phyloP scores from a whole-genome alignment of 37 sponge, comb jelly and placozoan species.

The Axinella damicornis region DNA sequence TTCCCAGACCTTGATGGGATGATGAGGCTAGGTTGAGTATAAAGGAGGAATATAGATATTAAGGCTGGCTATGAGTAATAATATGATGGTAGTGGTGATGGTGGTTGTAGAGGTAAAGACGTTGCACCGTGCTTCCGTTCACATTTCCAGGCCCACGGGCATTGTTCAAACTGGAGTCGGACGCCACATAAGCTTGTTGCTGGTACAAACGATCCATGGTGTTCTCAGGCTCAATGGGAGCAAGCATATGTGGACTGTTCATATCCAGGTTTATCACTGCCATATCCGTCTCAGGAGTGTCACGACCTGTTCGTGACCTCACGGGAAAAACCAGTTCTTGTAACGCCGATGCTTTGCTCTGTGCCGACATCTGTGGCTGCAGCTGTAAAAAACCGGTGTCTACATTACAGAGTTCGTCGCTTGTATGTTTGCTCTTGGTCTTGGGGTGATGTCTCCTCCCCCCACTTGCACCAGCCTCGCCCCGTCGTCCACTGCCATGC shows the following conservation, averaged over 20 bases:
- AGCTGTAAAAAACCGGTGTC: neutral
- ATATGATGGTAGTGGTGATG: slow-evolving; percentile 59
- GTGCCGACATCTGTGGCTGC: neutral
- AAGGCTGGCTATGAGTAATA: slow-evolving; percentile 41
- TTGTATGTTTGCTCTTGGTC: neutral
- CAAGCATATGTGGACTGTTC: slow-evolving; percentile 28
- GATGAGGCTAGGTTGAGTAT: no score
- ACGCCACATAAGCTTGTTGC: no score
- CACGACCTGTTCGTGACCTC: slow-evolving; percentile 27
- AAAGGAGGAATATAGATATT: neutral
- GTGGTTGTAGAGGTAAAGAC: slow-evolving; percentile 17
- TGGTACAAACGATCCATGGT: no score
- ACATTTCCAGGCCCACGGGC: neutral
- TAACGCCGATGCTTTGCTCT: neutral
- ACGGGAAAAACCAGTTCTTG: slow-evolving; percentile 7
- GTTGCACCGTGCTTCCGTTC: neutral
- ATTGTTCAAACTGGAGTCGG: neutral
- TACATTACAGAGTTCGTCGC: neutral
- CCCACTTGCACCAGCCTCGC: neutral
- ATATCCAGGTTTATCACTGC: slow-evolving; percentile 42
- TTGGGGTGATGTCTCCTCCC: neutral
- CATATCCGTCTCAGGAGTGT: slow-evolving; percentile 61
- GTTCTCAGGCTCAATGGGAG: neutral
- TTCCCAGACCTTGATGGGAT: no score
- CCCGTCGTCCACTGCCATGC: neutral